Conservation (phyloP, 1,140 invertebrate species). For the Drosophila tani region DNA sequence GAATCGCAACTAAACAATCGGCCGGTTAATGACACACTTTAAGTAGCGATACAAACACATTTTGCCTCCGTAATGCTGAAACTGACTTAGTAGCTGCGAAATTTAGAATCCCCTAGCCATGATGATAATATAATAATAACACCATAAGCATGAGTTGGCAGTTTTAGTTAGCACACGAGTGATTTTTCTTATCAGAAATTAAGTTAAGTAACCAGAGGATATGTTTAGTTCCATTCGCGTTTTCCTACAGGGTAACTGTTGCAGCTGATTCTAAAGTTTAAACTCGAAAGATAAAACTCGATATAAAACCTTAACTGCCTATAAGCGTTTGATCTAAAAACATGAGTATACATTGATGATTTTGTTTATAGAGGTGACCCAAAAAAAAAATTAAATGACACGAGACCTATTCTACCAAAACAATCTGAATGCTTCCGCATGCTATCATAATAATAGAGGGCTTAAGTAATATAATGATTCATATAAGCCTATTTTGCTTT, state of each 20-base stretch:
- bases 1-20: neutral
- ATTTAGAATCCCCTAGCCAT: neutral
- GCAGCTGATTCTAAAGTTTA: neutral
- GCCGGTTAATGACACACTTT: constrained; percentile 1
- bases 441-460: neutral
- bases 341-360: neutral
- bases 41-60: constrained; percentile 3
- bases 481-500: neutral
- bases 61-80: constrained; percentile 16
- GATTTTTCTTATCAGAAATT: constrained; percentile 13
- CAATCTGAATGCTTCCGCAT: too few relatives aligned
- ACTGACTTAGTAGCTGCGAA: neutral
- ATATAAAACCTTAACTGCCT: neutral
- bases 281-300: too few relatives aligned
- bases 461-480: neutral
- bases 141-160: constrained; percentile 56
- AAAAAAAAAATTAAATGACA: neutral
- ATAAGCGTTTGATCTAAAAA: too few relatives aligned
- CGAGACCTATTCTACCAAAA: neutral
- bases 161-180: neutral
- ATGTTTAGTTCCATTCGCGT: neutral
- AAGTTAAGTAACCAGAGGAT: neutral
- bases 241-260: neutral
- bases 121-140: constrained; percentile 19
- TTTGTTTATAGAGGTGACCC: neutral